phyloP scores from a whole-genome alignment of 2,797 vertebrate genomes.

The Neosalanx taihuensis region DNA sequence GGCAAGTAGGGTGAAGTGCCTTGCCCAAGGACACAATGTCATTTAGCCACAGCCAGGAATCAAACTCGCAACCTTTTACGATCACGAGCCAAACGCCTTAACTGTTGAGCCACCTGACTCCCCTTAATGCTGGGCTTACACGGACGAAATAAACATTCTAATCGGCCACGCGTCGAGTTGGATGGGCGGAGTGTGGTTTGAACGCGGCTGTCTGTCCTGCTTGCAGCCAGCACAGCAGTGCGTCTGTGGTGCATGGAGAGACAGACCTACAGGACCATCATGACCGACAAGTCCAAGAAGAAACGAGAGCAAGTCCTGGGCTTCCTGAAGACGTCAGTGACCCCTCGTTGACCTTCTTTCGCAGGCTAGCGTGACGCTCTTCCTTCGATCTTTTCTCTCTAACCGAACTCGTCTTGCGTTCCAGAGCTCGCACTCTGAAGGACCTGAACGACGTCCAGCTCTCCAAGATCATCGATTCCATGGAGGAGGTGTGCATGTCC shows the following conservation, averaged over 20 bases:
- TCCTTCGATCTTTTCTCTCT: background rate
- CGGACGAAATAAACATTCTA: too few species aligned
- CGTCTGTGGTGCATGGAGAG: slow-evolving; percentile 79
- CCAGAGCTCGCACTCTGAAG: slow-evolving; percentile 75
- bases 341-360: background rate
- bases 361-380: background rate
- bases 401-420: background rate
- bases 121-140: too few species aligned
- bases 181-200: background rate
- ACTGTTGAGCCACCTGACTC: too few species aligned
- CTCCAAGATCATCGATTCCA: slow-evolving; percentile 81
- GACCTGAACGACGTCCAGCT: slow-evolving; percentile 74
- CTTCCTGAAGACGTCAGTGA: slow-evolving; percentile 75
- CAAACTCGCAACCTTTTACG: too few species aligned
- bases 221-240: slow-evolving; percentile 70
- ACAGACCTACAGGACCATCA: slow-evolving; percentile 78
- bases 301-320: slow-evolving; percentile 73
- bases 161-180: background rate
- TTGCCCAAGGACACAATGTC: too few species aligned
- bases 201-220: background rate
- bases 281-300: slow-evolving; percentile 77
- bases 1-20: too few species aligned
- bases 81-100: too few species aligned
- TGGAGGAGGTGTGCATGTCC: slow-evolving; percentile 75
- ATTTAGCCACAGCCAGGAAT: too few species aligned